Percentiles rank a stretch among this genome's conserved stretches.
Evolutionary conservation across 1,140 invertebrate genomes (phyloP).

Genomic region (Kradibia gibbosae): DNA sequence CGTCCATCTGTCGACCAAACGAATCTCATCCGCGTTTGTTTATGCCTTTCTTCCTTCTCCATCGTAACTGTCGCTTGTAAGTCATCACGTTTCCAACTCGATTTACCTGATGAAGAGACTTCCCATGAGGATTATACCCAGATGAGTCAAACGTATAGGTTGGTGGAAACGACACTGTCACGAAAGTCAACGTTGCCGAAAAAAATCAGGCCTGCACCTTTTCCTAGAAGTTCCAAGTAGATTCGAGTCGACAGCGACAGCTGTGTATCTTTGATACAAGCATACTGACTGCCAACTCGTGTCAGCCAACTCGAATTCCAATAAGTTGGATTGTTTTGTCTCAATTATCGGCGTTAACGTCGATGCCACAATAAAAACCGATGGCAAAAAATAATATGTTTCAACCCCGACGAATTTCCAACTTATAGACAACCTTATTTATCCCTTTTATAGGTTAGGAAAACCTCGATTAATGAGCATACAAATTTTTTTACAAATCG

Average conservation of each 20-base stretch:
- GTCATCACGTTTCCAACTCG: no score
- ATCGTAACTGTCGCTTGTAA: neutral
- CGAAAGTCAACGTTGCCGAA: neutral
- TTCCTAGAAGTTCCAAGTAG: neutral
- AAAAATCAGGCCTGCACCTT: neutral
- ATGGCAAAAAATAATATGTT: no score
- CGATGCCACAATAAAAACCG: neutral
- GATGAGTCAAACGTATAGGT: neutral
- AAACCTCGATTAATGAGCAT: no score
- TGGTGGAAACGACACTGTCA: neutral
- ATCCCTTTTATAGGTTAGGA: constrained; percentile 9
- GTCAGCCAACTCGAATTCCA: neutral
- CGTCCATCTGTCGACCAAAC: neutral
- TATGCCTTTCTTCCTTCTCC: neutral
- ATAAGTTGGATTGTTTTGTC: no score
- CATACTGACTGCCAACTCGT: neutral
- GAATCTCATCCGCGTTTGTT: no score
- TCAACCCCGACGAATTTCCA: no score
- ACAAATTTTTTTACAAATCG: no score
- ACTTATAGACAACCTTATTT: neutral
- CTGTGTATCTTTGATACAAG: neutral
- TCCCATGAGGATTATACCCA: neutral
- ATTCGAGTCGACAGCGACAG: neutral
- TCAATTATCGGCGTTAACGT: neutral
- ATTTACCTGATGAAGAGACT: neutral